These are phyloP conservation scores for Aradophagus sp. DNA, from an alignment of 1,140 invertebrate species.

Conservation along the genomic window DNA sequence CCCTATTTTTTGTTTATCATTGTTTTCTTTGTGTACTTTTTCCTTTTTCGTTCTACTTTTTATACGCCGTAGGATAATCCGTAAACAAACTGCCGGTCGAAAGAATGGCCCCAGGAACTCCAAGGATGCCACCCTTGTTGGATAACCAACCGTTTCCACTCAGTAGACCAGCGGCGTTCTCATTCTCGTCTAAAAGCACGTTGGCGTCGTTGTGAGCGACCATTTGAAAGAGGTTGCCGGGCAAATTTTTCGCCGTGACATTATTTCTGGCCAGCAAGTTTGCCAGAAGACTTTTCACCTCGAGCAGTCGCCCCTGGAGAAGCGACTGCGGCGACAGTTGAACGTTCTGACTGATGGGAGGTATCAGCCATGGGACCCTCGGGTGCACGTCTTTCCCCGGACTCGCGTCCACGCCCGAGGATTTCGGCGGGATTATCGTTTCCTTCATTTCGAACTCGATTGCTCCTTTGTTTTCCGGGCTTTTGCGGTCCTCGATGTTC, in stretches of 20 bases:
- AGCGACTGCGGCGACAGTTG: slow-evolving; percentile 61
- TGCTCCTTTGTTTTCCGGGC: not conserved
- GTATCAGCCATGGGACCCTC: slow-evolving; percentile 41
- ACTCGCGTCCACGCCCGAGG: not conserved
- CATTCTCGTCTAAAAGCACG: slow-evolving; percentile 60
- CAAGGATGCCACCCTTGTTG: slow-evolving; percentile 67
- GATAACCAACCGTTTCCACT: slow-evolving; percentile 68
- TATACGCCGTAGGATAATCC: slow-evolving; percentile 67
- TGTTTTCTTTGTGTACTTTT: too few relatives aligned
- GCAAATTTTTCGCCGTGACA: slow-evolving; percentile 55
- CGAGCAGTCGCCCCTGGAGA: slow-evolving; percentile 51
- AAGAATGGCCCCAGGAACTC: slow-evolving; percentile 65
- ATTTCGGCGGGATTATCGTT: not conserved
- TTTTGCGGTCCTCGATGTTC: not conserved
- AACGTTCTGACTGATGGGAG: slow-evolving; percentile 53
- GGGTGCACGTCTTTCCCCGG: slow-evolving; percentile 9
- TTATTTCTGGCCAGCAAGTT: slow-evolving; percentile 33
- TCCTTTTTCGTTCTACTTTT: slow-evolving; percentile 51
- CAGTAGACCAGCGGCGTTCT: slow-evolving; percentile 64
- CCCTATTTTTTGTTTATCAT: too few relatives aligned
- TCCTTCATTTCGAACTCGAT: slow-evolving; percentile 2
- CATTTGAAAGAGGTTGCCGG: slow-evolving; percentile 52
- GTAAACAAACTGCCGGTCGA: slow-evolving; percentile 67
- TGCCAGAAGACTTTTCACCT: slow-evolving; percentile 50
- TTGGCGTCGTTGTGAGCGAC: slow-evolving; percentile 56